phyloP scores from a whole-genome alignment of 2,888 invertebrate species.

The Kuschelorhynchus macadamiae region DNA sequence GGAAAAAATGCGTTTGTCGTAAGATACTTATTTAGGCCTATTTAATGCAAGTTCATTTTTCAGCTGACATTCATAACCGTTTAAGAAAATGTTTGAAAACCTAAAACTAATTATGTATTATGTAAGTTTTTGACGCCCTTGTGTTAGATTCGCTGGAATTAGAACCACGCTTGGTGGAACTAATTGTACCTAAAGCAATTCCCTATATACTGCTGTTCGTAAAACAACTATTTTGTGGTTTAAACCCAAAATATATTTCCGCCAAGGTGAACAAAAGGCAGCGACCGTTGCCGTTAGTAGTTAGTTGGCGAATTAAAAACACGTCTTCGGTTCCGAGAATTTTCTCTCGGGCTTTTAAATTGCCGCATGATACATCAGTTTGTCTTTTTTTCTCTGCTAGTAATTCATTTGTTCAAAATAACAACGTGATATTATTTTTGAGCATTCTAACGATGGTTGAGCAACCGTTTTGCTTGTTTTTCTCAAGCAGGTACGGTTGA shows the following conservation, averaged over 20 bases:
- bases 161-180: no score
- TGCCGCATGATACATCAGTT: slow-evolving; percentile 17
- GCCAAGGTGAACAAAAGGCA: slow-evolving; percentile 1
- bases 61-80: no score
- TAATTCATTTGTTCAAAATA: slow-evolving; percentile 10
- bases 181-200: not conserved
- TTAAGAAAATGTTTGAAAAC: no score
- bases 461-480: slow-evolving; percentile 9
- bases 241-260: slow-evolving; percentile 1
- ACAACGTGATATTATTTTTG: not conserved
- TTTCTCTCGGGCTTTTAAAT: slow-evolving; percentile 5
- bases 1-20: no score
- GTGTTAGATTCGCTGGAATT: no score
- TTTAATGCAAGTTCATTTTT: no score
- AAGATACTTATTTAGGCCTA: no score
- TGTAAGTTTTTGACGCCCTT: no score
- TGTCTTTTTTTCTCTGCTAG: not conserved
- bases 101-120: no score
- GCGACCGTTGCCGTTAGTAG: slow-evolving; percentile 1
- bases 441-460: not conserved
- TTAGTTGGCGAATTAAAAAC: slow-evolving; percentile 18
- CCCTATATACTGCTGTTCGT: not conserved
- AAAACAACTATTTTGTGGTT: slow-evolving; percentile 8
- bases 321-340: slow-evolving; percentile 16
- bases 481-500: slow-evolving; percentile 13